phyloP scores from a whole-genome alignment of 2,888 invertebrate species.

The Allolobophora icterica region DNA sequence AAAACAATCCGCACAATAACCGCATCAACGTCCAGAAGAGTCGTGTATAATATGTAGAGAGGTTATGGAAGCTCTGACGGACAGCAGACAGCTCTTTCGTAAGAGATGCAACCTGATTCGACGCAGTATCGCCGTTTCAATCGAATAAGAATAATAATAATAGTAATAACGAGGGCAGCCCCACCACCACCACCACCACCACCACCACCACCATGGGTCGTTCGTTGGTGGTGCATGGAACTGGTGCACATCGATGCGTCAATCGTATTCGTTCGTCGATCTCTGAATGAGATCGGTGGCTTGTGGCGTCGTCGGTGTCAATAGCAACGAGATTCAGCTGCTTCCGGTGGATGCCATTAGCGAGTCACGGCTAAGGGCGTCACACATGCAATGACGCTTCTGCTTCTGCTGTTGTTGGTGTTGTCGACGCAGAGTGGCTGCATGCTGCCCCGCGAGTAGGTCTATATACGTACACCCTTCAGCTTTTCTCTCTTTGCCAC shows the following conservation, averaged over 20 bases:
- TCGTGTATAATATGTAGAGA: too few species aligned
- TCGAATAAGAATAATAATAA: not conserved
- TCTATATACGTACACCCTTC: not conserved
- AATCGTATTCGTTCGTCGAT: not conserved
- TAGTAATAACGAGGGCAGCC: not conserved
- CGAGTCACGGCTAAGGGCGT: not conserved
- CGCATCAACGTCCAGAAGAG: slow-evolving; percentile 8
- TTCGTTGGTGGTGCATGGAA: not conserved
- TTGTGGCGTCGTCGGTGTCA: not conserved
- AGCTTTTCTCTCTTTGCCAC: not conserved
- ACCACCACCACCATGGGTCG: too few species aligned
- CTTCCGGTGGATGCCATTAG: not conserved
- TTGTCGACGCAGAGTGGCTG: not conserved
- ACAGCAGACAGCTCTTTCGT: too few species aligned
- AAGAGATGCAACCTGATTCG: not conserved
- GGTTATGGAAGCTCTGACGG: not conserved
- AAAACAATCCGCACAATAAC: not conserved
- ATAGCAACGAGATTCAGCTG: not conserved
- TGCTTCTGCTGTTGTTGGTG: too few species aligned
- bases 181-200: too few species aligned
- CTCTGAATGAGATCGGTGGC: not conserved
- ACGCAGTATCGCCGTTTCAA: not conserved
- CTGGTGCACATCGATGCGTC: not conserved
- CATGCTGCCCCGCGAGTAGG: not conserved
- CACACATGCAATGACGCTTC: not conserved